These are phyloP conservation scores for Glaucidium brasilianum DNA, from an alignment of 2,113 vertebrate species.

Conservation along the genomic window DNA sequence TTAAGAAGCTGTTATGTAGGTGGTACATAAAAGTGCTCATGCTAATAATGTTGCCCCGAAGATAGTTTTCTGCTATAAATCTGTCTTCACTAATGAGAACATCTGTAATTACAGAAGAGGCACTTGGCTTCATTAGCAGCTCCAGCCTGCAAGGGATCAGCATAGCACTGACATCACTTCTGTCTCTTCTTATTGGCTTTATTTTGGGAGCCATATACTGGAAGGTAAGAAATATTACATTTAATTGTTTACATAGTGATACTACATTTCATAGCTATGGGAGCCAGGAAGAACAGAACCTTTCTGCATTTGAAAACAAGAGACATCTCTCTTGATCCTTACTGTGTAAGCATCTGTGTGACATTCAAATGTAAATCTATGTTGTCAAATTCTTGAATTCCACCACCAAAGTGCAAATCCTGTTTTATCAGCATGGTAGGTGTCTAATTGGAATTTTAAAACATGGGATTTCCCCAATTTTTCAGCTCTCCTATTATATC, in stretches of 20 bases:
- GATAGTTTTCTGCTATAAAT: slow-evolving; percentile 22
- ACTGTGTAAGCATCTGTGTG: background rate
- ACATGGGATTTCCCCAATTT: background rate
- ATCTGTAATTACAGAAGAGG: slow-evolving; percentile 70
- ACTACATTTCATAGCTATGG: background rate
- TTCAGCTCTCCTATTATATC: background rate
- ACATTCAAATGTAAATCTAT: background rate
- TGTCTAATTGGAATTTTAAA: background rate
- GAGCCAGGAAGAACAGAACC: background rate
- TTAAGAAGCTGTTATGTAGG: background rate
- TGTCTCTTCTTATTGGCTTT: slow-evolving; percentile 77
- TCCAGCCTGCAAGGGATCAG: slow-evolving; percentile 72
- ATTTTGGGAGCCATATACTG: slow-evolving; percentile 78
- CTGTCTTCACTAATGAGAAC: slow-evolving; percentile 30
- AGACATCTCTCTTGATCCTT: background rate
- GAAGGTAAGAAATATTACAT: slow-evolving; percentile 71
- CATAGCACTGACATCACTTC: slow-evolving; percentile 71
- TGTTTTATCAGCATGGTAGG: background rate
- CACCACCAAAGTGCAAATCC: background rate
- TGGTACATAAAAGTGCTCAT: background rate
- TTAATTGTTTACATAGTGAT: background rate
- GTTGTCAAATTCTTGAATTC: background rate
- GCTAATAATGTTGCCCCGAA: background rate
- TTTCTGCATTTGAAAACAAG: background rate
- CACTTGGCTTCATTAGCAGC: slow-evolving; percentile 42